phyloP scores from a whole-genome alignment of 2,797 vertebrate genomes.

The Sebastes nivosus region DNA sequence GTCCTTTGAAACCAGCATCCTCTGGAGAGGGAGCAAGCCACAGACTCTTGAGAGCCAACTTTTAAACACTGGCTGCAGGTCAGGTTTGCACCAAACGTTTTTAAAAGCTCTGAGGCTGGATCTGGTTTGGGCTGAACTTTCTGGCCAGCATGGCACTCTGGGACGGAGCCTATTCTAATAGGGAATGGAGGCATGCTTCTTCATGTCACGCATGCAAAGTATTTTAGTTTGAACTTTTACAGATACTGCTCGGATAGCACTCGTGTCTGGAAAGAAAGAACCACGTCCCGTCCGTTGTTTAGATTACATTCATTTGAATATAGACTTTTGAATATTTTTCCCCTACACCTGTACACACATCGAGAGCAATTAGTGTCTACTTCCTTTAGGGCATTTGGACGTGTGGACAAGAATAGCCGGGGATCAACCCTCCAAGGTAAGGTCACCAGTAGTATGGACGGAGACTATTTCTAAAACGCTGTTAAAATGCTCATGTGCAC shows the following conservation, averaged over 20 bases:
- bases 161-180: background rate
- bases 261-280: background rate
- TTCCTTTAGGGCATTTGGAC: background rate
- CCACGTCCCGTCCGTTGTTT: background rate
- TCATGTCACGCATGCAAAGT: background rate
- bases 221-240: background rate
- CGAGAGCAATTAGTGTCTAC: background rate
- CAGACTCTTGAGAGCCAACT: background rate
- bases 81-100: background rate
- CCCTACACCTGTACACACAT: background rate
- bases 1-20: background rate
- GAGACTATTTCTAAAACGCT: too few species aligned
- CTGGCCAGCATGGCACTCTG: background rate
- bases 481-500: too few species aligned
- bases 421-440: background rate
- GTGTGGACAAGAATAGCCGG: background rate
- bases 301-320: background rate
- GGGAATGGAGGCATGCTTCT: background rate
- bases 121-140: constrained; percentile 3
- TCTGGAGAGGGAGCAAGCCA: background rate
- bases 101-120: background rate
- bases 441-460: too few species aligned
- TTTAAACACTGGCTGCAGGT: background rate
- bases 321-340: background rate
- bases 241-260: background rate